Percentiles rank a stretch among this genome's conserved stretches.
phyloP scores from a whole-genome alignment of 2,888 invertebrate genomes.

The Dioctria linearis region DNA sequence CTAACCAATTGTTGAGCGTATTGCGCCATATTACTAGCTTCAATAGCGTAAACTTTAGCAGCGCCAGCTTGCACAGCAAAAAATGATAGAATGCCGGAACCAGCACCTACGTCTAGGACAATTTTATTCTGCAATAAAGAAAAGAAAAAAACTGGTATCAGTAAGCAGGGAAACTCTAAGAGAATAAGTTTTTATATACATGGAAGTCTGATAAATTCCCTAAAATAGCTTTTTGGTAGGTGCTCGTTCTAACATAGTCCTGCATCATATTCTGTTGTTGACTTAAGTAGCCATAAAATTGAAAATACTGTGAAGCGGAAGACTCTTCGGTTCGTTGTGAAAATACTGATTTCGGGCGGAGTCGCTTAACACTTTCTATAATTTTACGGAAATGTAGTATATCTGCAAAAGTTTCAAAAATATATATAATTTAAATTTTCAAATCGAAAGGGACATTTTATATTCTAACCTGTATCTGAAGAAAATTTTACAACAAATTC shows the following conservation, averaged over 20 bases:
- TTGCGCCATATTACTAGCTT: conserved; percentile 98
- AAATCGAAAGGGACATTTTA: too few species aligned
- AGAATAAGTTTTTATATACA: conserved; percentile 62
- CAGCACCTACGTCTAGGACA: conserved; percentile 97
- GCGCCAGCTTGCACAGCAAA: conserved; percentile 99
- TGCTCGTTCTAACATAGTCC: conserved; percentile 98
- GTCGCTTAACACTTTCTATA: conserved; percentile 69
- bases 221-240: conserved; percentile 97
- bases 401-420: conserved; percentile 60
- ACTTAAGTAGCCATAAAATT: conserved; percentile 98
- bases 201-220: conserved; percentile 94
- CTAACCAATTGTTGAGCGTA: conserved; percentile 93
- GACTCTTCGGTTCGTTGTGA: conserved; percentile 97
- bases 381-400: conserved; percentile 69
- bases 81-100: conserved; percentile 98
- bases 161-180: too few species aligned
- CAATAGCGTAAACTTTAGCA: conserved; percentile 97
- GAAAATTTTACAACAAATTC: conserved; percentile 67
- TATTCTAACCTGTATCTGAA: conserved; percentile 65
- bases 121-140: conserved; percentile 83
- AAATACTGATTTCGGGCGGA: conserved; percentile 83
- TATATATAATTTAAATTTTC: too few species aligned
- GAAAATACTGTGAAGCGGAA: conserved; percentile 98
- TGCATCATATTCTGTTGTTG: conserved; percentile 99
- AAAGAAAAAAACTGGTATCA: neutral